These are phyloP conservation scores for Apamea crenata DNA, from an alignment of 2,888 invertebrate genomes.

Conservation along the genomic window DNA sequence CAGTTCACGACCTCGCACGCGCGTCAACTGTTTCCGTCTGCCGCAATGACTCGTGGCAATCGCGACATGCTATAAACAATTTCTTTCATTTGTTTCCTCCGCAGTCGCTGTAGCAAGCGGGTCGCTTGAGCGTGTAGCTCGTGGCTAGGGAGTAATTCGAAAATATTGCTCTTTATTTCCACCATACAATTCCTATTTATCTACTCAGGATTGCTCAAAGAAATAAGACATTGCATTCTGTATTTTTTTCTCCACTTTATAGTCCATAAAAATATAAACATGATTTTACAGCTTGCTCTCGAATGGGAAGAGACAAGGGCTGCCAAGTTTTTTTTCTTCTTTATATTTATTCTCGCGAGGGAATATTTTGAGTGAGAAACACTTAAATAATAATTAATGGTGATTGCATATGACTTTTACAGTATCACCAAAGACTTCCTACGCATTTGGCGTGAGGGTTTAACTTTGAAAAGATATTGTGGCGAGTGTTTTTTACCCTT, in stretches of 20 bases:
- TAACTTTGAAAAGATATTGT: neutral
- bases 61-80: too few relatives aligned
- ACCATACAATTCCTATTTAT: neutral
- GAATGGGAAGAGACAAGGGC: constrained; percentile 34
- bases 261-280: constrained; percentile 55
- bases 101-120: too few relatives aligned
- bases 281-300: constrained; percentile 42
- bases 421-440: neutral
- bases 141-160: neutral
- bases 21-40: too few relatives aligned
- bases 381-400: constrained; percentile 21
- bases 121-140: too few relatives aligned
- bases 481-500: neutral
- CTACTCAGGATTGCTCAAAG: constrained; percentile 15
- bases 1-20: too few relatives aligned
- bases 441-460: neutral
- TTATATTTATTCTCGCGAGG: neutral
- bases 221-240: constrained; percentile 24
- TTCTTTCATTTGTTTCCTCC: too few relatives aligned
- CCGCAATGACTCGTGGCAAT: too few relatives aligned
- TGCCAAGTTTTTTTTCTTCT: constrained; percentile 20
- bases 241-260: constrained; percentile 41
- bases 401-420: constrained; percentile 37
- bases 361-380: constrained; percentile 2
- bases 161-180: neutral